Conservation (phyloP, 2,888 invertebrate genomes). For the Eledona agricola region DNA sequence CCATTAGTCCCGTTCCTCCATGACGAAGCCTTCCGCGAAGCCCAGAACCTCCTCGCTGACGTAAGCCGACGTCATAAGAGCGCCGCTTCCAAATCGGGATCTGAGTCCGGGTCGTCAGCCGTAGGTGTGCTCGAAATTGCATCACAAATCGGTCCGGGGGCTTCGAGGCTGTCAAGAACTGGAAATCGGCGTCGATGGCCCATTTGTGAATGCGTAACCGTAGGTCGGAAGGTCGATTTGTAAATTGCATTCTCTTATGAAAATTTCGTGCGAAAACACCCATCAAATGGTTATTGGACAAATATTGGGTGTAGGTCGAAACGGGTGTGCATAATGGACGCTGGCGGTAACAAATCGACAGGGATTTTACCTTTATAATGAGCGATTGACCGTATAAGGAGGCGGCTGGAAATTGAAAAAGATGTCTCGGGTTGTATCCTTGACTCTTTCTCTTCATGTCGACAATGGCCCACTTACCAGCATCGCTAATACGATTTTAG, state of each 20-base stretch:
- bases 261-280: constrained; percentile 16
- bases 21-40: constrained; percentile 7
- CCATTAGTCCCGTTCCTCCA: too few species aligned
- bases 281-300: constrained; percentile 1
- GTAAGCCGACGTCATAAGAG: constrained; percentile 33
- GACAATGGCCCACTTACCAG: too few species aligned
- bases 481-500: too few species aligned
- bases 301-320: constrained; percentile 3
- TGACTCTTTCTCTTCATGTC: constrained; percentile 11
- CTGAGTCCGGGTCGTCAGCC: constrained; percentile 29
- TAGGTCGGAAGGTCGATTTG: constrained; percentile 40
- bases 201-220: constrained; percentile 34
- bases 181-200: constrained; percentile 24
- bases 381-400: constrained; percentile 3
- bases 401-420: constrained; percentile 10
- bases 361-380: constrained; percentile 7
- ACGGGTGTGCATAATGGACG: neutral
- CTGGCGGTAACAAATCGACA: constrained; percentile 3
- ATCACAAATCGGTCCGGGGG: constrained; percentile 26
- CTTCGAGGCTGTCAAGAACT: constrained; percentile 28
- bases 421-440: constrained; percentile 9
- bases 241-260: constrained; percentile 21
- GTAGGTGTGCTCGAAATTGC: constrained; percentile 27
- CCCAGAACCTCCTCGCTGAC: constrained; percentile 9
- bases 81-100: constrained; percentile 38